Conservation (phyloP, 2,888 invertebrate species). For the Byasa hedistus region DNA sequence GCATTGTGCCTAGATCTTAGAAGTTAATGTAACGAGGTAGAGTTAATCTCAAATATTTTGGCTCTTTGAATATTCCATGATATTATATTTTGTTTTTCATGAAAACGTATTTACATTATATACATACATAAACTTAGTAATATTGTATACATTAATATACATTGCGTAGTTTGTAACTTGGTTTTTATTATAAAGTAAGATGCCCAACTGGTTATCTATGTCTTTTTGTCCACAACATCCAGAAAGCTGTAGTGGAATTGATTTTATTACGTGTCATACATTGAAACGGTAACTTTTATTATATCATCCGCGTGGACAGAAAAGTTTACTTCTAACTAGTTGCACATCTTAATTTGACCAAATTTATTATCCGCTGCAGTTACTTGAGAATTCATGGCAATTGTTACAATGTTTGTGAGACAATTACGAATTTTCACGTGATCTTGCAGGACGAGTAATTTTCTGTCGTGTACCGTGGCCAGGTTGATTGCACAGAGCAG, state of each 20-base stretch:
- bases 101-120: slow-evolving; percentile 80
- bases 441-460: slow-evolving; percentile 72
- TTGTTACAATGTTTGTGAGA: slow-evolving; percentile 51
- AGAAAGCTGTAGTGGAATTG: slow-evolving; percentile 56
- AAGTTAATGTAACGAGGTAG: slow-evolving; percentile 80
- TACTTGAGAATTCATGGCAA: slow-evolving; percentile 62
- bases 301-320: slow-evolving; percentile 56
- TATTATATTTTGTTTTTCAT: slow-evolving; percentile 79
- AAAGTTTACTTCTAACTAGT: slow-evolving; percentile 58
- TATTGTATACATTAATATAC: slow-evolving; percentile 78
- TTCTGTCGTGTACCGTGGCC: slow-evolving; percentile 76
- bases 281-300: slow-evolving; percentile 42
- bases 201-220: slow-evolving; percentile 59
- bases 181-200: slow-evolving; percentile 76
- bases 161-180: slow-evolving; percentile 79
- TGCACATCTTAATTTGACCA: slow-evolving; percentile 77
- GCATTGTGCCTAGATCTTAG: slow-evolving; percentile 82
- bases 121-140: slow-evolving; percentile 77
- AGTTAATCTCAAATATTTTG: slow-evolving; percentile 80
- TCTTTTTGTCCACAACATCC: slow-evolving; percentile 59
- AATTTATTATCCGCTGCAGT: slow-evolving; percentile 65
- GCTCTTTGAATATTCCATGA: slow-evolving; percentile 81
- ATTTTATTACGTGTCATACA: slow-evolving; percentile 47
- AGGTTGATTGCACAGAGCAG: slow-evolving; percentile 77
- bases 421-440: slow-evolving; percentile 65